Conservation (phyloP, 2,888 invertebrate species). For the Drosophila testacea region DNA sequence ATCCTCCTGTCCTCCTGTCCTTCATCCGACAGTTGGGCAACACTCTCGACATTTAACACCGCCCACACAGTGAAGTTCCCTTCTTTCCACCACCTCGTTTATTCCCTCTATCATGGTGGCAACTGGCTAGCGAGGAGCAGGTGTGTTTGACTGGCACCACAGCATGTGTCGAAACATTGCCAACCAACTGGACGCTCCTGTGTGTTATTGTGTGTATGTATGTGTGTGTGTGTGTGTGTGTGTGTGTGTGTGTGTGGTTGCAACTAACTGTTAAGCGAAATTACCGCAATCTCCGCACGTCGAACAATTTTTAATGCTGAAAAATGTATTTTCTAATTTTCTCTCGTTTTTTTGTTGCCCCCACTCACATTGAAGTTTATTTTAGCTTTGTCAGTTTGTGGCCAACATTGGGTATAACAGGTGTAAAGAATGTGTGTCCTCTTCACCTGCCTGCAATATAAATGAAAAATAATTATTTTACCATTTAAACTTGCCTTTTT, state of each 20-base stretch:
- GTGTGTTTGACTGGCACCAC: slow-evolving; percentile 73
- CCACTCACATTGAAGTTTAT: slow-evolving; percentile 50
- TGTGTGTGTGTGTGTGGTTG: slow-evolving; percentile 30
- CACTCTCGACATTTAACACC: slow-evolving; percentile 72
- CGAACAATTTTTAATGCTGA: slow-evolving; percentile 79
- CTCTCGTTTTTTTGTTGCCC: slow-evolving; percentile 10
- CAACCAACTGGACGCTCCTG: slow-evolving; percentile 43
- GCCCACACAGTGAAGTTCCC: slow-evolving; percentile 61
- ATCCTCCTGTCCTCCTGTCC: slow-evolving; percentile 6
- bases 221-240: slow-evolving; percentile 10
- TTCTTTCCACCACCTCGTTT: neutral
- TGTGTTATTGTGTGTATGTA: slow-evolving; percentile 3
- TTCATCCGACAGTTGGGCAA: slow-evolving; percentile 59
- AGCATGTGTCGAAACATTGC: slow-evolving; percentile 71
- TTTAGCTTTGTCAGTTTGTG: slow-evolving; percentile 65
- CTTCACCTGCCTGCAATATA: slow-evolving; percentile 47
- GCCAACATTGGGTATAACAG: slow-evolving; percentile 46
- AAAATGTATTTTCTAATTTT: slow-evolving; percentile 79
- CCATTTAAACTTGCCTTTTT: slow-evolving; percentile 39
- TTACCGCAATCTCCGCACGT: slow-evolving; percentile 80
- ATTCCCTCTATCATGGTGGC: neutral
- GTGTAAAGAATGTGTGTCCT: slow-evolving; percentile 50
- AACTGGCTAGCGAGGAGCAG: slow-evolving; percentile 46
- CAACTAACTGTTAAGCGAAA: slow-evolving; percentile 79
- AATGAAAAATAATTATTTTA: slow-evolving; percentile 73